A percentile compares a stretch with the other conserved stretches of the same genome.
Evolutionary conservation across 2,113 vertebrate species (phyloP).

Genomic region (Aptenodytes forsteri): DNA sequence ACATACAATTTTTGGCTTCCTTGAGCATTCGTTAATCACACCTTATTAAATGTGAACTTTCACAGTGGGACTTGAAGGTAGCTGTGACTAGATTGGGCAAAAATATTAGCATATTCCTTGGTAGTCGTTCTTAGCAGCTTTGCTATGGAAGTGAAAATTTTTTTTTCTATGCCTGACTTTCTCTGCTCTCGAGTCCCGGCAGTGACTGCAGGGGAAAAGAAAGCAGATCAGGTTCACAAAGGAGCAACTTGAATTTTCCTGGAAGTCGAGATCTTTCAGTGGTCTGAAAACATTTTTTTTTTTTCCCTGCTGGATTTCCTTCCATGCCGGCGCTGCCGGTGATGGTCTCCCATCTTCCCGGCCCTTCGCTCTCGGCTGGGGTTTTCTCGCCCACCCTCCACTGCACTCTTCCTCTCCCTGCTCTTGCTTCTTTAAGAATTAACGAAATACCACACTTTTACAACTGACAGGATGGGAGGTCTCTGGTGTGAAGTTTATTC

Average conservation of each 20-base stretch:
- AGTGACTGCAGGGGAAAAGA: neutral
- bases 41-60: slow-evolving; percentile 68
- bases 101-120: neutral
- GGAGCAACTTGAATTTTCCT: neutral
- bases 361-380: neutral
- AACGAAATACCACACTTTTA: neutral
- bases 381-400: neutral
- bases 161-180: neutral
- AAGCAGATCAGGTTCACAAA: neutral
- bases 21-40: slow-evolving; percentile 47
- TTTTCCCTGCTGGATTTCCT: slow-evolving; percentile 22
- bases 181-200: neutral
- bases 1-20: slow-evolving; percentile 46
- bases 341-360: neutral
- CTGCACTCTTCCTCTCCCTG: neutral
- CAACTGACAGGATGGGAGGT: neutral
- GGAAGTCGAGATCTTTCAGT: neutral
- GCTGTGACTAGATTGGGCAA: neutral
- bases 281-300: neutral
- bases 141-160: neutral
- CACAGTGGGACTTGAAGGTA: slow-evolving; percentile 48
- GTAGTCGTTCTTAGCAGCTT: neutral
- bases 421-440: neutral
- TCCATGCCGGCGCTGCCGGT: neutral
- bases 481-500: slow-evolving; percentile 55